Evolutionary conservation across 1,140 invertebrate genomes (phyloP), one percentile per base, ranked within the genome.

Genomic region (Hirudo medicinalis): DNA sequence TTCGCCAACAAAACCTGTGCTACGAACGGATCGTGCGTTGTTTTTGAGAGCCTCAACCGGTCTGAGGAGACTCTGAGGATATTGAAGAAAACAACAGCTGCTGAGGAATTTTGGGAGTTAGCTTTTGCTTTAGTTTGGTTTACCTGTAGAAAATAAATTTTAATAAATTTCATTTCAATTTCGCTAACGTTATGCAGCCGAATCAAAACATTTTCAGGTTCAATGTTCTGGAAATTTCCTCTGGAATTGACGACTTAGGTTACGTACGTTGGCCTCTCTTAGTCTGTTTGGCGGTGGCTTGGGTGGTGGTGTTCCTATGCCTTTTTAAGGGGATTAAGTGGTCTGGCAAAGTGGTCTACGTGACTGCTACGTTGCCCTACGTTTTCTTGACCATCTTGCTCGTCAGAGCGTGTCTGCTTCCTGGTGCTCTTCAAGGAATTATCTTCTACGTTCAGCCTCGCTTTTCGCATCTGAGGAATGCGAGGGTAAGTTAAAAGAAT

Each of bases 361-460:
- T 97, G 66, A 97, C 93, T 8, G 92, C 94, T 0, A 81, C 94
- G 36, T 89, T 91, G 19, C 93, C 93, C 0, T 97, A 97, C 76
- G 86, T 91, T 5, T 88, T 97, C 36, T 85, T 97, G 3, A 86
- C 92, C 73, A 91, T 94, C 71, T 84, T 97, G 15, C 81, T 97
- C 20, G 86, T 89, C 0, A 85, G 91, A 66, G 93, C 92, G 0
- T 87, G 92, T 0, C 91, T 91, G 0, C 81, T 97, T 25, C 91
- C 91, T 0, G 94, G 94, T 0, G 91, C 94, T 36, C 54, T 43
- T 19, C 60, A 74, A 19, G 76, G 76, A n/a, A 93, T 96, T 74
- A 84, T 87, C 67, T 97, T 93, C 79, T 97, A 96, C 80, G 84
- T 96, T 6, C 20, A 22, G 25, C 74, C 74, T 15, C 43, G 71